Evolutionary conservation across 2,888 invertebrate genomes (phyloP), one percentile per base, ranked within the genome.

Genomic region (Drosophila kambysellisi): DNA sequence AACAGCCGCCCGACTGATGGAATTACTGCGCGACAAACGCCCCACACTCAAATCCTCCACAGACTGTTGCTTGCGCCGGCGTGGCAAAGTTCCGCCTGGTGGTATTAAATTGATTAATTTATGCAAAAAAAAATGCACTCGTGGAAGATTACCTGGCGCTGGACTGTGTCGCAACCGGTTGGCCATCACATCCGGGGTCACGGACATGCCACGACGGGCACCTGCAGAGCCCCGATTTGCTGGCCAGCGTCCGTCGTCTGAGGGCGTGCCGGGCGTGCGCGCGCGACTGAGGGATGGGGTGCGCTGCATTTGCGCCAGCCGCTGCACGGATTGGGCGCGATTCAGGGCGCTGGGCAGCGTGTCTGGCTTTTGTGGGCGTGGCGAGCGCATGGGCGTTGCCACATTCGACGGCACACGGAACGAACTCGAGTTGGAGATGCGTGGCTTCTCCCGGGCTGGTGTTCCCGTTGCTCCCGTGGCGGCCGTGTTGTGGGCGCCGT

Each of bases 161-260:
- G 88, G 84, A 66, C 84, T 91, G 77, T 82, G 91, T 33, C 91
- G 89, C 79, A 89, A 86, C 78, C 91, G 93, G 25, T 90, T 76
- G 56, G 87, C 82, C 32, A 91, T 79, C 37, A 92, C 83, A 57
- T 93, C 92, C 12, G 92, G 92, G 3, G 92, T 91, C 3, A 91
- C 92, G 7, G 92, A 92, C 67, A 91, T 85, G 15, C 92, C 92
- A 8, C 93, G 92, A 52, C 92, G 89, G 11, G 79, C 58, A 7
- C 79, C 74, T 0, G 76, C 75, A 7, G 79, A 39, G n/a, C 85
- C 85, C 0, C 85, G 81, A 46, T 82, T 82, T 15, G 82, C 76
- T 4, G 96, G 96, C 96, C 96, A 96, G 79, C 96, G 94, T 61
- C 96, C 96, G 84, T 96, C 96, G 80, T 96, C 96, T 6, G 94